Conservation (phyloP, 2,113 vertebrate species). For the Tenebrosternarchus preto region DNA sequence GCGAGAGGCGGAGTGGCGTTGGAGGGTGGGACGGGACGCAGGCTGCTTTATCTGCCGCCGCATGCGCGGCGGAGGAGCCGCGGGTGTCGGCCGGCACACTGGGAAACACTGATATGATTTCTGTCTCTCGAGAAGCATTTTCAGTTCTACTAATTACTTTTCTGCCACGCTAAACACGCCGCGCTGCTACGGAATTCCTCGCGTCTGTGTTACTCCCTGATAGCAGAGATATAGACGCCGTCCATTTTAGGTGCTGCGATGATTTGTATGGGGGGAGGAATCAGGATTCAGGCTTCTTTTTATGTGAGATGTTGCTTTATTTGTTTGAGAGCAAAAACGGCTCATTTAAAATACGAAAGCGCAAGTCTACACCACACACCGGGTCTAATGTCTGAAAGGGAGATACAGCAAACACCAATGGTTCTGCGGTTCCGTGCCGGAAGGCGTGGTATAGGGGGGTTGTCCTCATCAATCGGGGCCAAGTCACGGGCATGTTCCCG, state of each 20-base stretch:
- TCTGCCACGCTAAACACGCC: conserved; percentile 44
- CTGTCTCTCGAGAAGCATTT: conserved; percentile 50
- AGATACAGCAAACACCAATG: too few relatives aligned
- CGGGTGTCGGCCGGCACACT: conserved; percentile 45
- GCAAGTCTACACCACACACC: too few relatives aligned
- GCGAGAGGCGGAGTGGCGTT: conserved; percentile 72
- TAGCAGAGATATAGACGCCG: conserved; percentile 24
- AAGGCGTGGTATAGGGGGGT: too few relatives aligned
- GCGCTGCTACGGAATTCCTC: conserved; percentile 33
- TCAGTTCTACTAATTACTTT: conserved; percentile 60
- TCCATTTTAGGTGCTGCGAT: conserved; percentile 5
- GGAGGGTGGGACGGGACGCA: conserved; percentile 66
- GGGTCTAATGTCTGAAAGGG: too few relatives aligned
- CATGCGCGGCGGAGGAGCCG: conserved; percentile 47
- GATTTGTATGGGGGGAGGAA: not conserved
- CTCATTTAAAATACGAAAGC: not conserved
- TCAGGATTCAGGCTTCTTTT: not conserved
- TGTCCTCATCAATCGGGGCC: too few relatives aligned
- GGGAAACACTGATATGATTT: conserved; percentile 57
- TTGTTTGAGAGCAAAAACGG: not conserved
- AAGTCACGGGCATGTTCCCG: too few relatives aligned
- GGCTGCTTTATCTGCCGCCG: conserved; percentile 58
- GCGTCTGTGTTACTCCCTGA: conserved; percentile 23
- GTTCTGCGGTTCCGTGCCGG: too few relatives aligned
- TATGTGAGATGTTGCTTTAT: too few relatives aligned